Evolutionary conservation across 2,888 invertebrate genomes (phyloP), one percentile per base, ranked within the genome.

Genomic region (Tipula vernalis): DNA sequence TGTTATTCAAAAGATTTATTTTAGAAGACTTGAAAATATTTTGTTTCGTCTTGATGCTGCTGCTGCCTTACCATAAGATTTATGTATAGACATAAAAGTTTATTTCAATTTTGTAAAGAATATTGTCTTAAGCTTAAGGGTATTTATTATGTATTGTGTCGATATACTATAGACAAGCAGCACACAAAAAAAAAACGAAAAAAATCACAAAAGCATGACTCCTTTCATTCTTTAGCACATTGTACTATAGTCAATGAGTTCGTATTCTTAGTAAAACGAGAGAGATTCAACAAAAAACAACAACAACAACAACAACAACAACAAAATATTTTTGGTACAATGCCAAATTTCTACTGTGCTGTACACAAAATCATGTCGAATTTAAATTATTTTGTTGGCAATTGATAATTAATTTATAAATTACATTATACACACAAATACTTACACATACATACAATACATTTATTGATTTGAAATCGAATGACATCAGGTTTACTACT

Each of bases 301-400:
- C n/a, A n/a, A n/a, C n/a, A n/a, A n/a, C n/a, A n/a, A 28, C 28
- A 28, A 28, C 28, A 28, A 28, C 28, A 28, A 28, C 28, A 28
- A 28, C 28, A 28, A 28, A 28, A 28, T 28, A 28, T 28, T 57
- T 15, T 71, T 71, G 71, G 28, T 71, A 28, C 28, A 10, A 12
- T 71, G 71, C 71, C 71, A 71, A 28, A 71, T 13, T 71, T 71
- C n/a, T 15, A 15, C 51, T 51, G 5, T 8, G 28, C 51, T 44
- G n/a, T 51, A 51, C 71, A 71, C 12, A 10, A 18, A 71, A 71
- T 71, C 71, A 71, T 71, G 71, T 71, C 71, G 71, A 71, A 71
- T 71, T 71, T 71, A 71, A 71, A 71, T 71, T 71, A 71, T 71
- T 71, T 71, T 71, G 71, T 71, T 71, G 71, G 71, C 71, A 71